Conservation (phyloP, 2,113 vertebrate species). For the Excalfactoria chinensis region DNA sequence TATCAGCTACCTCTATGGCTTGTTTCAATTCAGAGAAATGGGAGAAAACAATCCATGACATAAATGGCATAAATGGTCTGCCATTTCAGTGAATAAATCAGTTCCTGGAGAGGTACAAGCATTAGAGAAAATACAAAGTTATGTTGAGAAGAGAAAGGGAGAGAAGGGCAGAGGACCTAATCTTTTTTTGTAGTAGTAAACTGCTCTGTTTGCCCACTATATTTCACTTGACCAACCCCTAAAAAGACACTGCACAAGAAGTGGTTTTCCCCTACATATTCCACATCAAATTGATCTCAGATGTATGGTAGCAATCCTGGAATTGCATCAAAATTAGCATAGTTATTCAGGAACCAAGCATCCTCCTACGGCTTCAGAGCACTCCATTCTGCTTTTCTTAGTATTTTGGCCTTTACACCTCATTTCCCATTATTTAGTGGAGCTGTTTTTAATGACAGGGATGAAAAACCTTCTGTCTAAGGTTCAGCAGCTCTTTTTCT, state of each 20-base stretch:
- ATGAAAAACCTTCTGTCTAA: background rate
- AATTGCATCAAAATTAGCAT: background rate
- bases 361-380: background rate
- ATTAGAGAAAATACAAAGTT: background rate
- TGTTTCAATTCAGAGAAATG: background rate
- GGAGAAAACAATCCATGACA: background rate
- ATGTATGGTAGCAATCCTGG: background rate
- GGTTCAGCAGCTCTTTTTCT: background rate
- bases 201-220: background rate
- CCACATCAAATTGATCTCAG: background rate
- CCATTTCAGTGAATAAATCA: background rate
- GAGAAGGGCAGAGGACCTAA: background rate
- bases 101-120: background rate
- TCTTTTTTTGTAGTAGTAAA: background rate
- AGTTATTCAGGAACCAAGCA: background rate
- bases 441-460: background rate
- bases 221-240: background rate
- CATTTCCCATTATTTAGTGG: background rate
- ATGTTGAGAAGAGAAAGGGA: background rate
- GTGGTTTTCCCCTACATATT: background rate
- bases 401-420: background rate
- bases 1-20: background rate
- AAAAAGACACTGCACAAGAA: background rate
- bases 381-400: background rate
- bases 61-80: background rate